Evolutionary conservation across 53 echinoderm and acorn worm genomes (phyloP).

Genomic region (Stichopus horrens): DNA sequence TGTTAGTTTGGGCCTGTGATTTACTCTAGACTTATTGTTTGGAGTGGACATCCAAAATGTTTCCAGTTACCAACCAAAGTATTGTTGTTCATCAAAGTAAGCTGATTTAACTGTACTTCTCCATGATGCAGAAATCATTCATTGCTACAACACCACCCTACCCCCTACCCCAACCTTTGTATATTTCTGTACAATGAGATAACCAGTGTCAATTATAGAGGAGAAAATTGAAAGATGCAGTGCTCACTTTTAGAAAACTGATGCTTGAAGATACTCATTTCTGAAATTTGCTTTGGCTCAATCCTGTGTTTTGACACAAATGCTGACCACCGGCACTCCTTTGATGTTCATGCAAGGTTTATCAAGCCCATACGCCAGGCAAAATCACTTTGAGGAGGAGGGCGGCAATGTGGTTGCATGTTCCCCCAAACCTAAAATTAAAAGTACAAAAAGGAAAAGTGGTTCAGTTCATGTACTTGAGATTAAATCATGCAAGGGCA

Average conservation of each 20-base stretch:
- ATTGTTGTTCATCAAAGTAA: too few relatives aligned
- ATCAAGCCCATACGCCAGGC: conserved; percentile 48
- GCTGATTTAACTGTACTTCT: neutral
- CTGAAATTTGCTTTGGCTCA: neutral
- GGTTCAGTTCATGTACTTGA: too few relatives aligned
- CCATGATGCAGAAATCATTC: neutral
- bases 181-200: too few relatives aligned
- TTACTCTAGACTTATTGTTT: too few relatives aligned
- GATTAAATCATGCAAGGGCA: too few relatives aligned
- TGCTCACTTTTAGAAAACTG: conserved; percentile 1
- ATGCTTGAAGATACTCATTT: conserved; percentile 8
- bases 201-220: too few relatives aligned
- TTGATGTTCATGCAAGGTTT: conserved; percentile 47
- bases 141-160: neutral
- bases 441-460: too few relatives aligned
- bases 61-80: too few relatives aligned
- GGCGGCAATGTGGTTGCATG: conserved; percentile 44
- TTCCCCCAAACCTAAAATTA: conserved; percentile 32
- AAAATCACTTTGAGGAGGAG: conserved; percentile 49
- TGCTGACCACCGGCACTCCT: conserved; percentile 36
- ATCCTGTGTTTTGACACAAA: conserved; percentile 23
- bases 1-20: too few relatives aligned
- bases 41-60: too few relatives aligned
- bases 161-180: too few relatives aligned
- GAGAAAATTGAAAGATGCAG: too few relatives aligned